Percentiles rank a stretch among this genome's conserved stretches.
phyloP scores from a whole-genome alignment of 2,797 vertebrate species.

The Spheniscus humboldti region DNA sequence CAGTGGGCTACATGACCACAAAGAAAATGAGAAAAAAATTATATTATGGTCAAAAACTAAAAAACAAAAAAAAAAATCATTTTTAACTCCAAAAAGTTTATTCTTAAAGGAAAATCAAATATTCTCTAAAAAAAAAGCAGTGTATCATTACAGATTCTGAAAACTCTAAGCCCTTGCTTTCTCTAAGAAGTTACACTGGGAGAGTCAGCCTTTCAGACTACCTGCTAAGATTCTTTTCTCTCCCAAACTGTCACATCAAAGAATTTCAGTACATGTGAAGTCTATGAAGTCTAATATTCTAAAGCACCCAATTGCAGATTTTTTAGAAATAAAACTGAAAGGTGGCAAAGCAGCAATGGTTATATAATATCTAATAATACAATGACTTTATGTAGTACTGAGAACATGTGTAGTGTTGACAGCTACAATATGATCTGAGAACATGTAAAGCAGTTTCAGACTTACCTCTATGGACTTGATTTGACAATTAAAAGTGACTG shows the following conservation, averaged over 20 bases:
- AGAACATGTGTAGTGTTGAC: neutral
- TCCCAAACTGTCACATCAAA: neutral
- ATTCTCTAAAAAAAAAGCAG: neutral
- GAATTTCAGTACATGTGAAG: neutral
- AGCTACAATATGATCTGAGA: neutral
- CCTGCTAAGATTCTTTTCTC: neutral
- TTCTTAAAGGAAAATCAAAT: neutral
- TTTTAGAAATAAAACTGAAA: neutral
- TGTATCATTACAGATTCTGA: neutral
- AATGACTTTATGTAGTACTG: neutral
- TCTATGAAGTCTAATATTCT: neutral
- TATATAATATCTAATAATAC: neutral
- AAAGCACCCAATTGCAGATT: neutral
- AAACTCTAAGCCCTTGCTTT: neutral
- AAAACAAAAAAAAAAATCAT: neutral
- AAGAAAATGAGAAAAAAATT: neutral
- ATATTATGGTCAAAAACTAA: neutral
- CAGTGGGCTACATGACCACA: neutral
- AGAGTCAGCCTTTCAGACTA: neutral
- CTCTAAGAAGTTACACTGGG: neutral
- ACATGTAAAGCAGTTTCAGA: neutral
- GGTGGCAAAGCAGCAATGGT: neutral
- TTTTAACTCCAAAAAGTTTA: neutral
- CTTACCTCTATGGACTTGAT: neutral
- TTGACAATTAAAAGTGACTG: neutral